A percentile compares a stretch with the other conserved stretches of the same genome.
phyloP scores from a whole-genome alignment of 2,113 vertebrate genomes.

The Vulpes vulpes region DNA sequence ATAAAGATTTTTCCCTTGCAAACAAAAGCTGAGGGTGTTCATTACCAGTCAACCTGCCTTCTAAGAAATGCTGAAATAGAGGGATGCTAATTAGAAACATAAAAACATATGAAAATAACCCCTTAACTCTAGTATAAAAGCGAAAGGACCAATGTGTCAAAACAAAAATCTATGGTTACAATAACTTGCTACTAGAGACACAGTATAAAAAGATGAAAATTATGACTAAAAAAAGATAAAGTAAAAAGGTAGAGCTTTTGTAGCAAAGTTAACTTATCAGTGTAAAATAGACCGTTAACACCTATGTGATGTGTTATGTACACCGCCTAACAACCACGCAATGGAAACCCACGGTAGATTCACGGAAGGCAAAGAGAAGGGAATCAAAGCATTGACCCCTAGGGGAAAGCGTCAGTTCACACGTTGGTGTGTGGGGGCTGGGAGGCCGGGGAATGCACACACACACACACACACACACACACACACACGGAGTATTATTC shows the following conservation, averaged over 20 bases:
- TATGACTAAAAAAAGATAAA: background rate
- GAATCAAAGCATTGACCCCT: background rate
- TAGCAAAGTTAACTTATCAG: background rate
- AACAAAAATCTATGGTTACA: background rate
- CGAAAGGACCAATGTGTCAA: background rate
- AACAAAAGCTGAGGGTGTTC: background rate
- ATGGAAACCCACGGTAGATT: background rate
- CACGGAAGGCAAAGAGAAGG: background rate
- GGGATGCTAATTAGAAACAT: background rate
- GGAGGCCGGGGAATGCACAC: background rate
- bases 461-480: background rate
- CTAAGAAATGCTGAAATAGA: background rate
- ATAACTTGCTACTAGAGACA: background rate
- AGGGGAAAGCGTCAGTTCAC: background rate
- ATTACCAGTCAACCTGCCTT: background rate
- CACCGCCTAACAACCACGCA: background rate
- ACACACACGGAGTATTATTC: background rate
- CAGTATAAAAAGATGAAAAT: background rate
- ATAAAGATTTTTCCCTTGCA: background rate
- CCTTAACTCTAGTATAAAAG: background rate
- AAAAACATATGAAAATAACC: background rate
- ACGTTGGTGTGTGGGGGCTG: background rate
- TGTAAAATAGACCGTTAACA: background rate
- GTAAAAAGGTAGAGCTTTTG: background rate
- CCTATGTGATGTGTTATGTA: background rate